A percentile compares a stretch with the other conserved stretches of the same genome.
Evolutionary conservation across 2,888 invertebrate species (phyloP).

Genomic region (Aleiodes leptofemur): DNA sequence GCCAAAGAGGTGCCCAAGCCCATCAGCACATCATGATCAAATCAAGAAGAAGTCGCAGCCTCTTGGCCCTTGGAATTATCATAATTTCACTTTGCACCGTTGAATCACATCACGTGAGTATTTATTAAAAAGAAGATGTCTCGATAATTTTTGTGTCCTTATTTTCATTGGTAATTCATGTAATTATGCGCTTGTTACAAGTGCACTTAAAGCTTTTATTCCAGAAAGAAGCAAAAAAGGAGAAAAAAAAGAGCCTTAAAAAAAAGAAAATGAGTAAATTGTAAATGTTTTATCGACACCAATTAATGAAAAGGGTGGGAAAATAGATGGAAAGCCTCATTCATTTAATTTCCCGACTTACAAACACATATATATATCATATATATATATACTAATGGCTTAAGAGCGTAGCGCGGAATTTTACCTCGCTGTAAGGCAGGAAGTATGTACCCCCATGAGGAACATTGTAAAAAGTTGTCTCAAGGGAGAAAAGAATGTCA

Average conservation of each 20-base stretch:
- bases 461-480: constrained; percentile 61
- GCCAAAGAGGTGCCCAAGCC: constrained; percentile 50
- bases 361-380: no score
- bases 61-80: constrained; percentile 20
- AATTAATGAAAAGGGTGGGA: no score
- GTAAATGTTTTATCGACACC: no score
- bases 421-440: constrained; percentile 61
- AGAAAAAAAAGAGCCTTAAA: no score
- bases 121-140: background rate
- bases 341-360: background rate
- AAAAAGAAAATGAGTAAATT: no score
- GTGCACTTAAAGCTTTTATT: no score
- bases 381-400: constrained; percentile 3
- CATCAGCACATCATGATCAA: constrained; percentile 43
- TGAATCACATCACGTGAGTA: constrained; percentile 23
- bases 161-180: no score
- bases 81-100: background rate
- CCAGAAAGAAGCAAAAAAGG: no score
- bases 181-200: no score
- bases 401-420: constrained; percentile 57
- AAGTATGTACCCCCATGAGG: constrained; percentile 61
- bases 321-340: no score
- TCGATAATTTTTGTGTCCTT: background rate
- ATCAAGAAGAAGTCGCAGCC: background rate
- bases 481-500: constrained; percentile 48